Percentiles rank a stretch among this genome's conserved stretches.
Conservation (phyloP, 2,888 invertebrate genomes). For the Rotaria socialis region DNA sequence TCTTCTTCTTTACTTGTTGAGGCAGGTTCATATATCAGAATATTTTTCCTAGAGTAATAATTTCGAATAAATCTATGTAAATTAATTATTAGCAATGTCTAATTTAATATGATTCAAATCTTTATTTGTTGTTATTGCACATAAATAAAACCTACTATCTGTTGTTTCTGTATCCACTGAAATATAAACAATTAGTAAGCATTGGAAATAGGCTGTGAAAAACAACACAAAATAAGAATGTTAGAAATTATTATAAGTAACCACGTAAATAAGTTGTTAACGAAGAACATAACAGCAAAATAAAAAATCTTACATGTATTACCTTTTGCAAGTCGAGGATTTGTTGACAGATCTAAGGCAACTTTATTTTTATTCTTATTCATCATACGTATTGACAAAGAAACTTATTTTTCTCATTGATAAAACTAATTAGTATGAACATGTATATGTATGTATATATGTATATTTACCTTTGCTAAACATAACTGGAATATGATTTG, state of each 20-base stretch:
- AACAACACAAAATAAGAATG: neutral
- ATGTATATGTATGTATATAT: neutral
- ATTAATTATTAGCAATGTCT: neutral
- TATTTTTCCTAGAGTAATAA: neutral
- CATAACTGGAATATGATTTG: conserved; percentile 94
- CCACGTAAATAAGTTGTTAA: neutral
- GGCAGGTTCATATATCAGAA: neutral
- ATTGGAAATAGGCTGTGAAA: neutral
- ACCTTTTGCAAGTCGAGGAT: neutral
- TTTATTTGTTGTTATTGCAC: too few relatives aligned
- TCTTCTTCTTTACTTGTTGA: too few relatives aligned
- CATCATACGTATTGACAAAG: neutral
- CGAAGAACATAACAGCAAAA: neutral
- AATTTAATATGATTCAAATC: neutral
- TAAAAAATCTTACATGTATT: neutral
- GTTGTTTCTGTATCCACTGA: neutral
- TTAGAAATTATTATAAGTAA: neutral
- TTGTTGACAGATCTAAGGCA: neutral
- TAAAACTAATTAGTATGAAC: too few relatives aligned
- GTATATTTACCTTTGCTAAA: conserved; percentile 77
- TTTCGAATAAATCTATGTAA: neutral
- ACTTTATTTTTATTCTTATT: neutral
- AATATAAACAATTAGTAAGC: neutral
- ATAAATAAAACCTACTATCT: neutral
- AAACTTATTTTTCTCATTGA: neutral